phyloP scores from a whole-genome alignment of 1,140 invertebrate genomes.

The Akabosia matsudoensis region DNA sequence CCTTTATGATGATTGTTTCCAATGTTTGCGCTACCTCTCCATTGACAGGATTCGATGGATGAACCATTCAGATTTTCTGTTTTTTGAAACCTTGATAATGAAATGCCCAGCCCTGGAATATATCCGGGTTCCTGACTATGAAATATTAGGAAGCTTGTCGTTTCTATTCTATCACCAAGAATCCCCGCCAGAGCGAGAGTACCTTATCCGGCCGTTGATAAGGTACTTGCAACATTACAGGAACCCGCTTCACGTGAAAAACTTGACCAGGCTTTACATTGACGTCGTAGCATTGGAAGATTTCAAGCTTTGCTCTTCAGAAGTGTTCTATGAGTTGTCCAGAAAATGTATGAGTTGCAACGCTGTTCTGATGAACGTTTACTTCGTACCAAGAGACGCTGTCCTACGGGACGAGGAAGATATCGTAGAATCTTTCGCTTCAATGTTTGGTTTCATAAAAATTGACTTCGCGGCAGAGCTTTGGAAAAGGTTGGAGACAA shows the following conservation, averaged over 20 bases:
- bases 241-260: not conserved
- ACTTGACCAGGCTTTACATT: not conserved
- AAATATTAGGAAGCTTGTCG: not conserved
- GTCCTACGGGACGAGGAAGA: not conserved
- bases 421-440: conserved; percentile 7
- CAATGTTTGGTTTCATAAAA: conserved; percentile 13
- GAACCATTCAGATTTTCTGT: conserved; percentile 1
- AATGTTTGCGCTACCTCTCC: not conserved
- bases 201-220: not conserved
- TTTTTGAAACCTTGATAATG: not conserved
- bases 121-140: not conserved
- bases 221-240: not conserved
- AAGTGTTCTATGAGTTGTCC: not conserved
- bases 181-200: not conserved
- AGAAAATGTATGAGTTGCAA: not conserved
- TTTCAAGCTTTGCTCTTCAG: conserved; percentile 11
- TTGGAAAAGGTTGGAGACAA: not conserved
- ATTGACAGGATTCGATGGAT: conserved; percentile 15
- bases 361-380: conserved; percentile 11
- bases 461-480: conserved; percentile 1
- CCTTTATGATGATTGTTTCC: not conserved
- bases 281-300: conserved; percentile 8
- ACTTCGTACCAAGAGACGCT: not conserved
- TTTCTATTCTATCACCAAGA: not conserved
- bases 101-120: not conserved